A percentile compares a stretch with the other conserved stretches of the same genome.
Conservation (phyloP, 1,140 invertebrate species). For the Cherax destructor region DNA sequence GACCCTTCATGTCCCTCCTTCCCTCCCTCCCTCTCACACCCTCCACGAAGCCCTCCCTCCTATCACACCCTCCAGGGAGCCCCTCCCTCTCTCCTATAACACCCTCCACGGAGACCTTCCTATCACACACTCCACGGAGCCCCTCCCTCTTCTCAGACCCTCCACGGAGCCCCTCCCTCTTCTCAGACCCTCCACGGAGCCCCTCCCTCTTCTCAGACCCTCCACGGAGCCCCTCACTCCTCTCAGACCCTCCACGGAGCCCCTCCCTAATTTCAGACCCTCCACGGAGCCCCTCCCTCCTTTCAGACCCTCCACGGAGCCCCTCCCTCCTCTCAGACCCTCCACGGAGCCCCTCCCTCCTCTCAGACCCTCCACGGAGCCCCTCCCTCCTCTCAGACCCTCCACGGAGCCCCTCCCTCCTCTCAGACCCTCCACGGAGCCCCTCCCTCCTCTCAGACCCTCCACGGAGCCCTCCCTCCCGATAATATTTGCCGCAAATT, state of each 20-base stretch:
- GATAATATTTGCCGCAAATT: constrained; percentile 68
- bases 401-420: not conserved
- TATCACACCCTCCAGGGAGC: too few species aligned
- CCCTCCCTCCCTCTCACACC: not conserved
- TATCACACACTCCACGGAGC: too few species aligned
- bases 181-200: not conserved
- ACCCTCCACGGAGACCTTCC: too few species aligned
- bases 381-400: not conserved
- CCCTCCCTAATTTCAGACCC: not conserved
- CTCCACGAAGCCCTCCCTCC: not conserved
- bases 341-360: too few species aligned
- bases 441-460: not conserved
- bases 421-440: not conserved
- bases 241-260: too few species aligned
- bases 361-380: too few species aligned
- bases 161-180: not conserved
- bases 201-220: not conserved
- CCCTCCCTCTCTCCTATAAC: too few species aligned
- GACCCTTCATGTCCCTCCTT: too few species aligned
- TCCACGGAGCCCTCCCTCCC: not conserved
- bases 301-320: too few species aligned
- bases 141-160: not conserved
- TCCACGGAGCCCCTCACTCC: too few species aligned
- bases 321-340: too few species aligned
- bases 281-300: not conserved